Evolutionary conservation across 1,140 invertebrate species (phyloP).

Genomic region (Eumeta japonica): DNA sequence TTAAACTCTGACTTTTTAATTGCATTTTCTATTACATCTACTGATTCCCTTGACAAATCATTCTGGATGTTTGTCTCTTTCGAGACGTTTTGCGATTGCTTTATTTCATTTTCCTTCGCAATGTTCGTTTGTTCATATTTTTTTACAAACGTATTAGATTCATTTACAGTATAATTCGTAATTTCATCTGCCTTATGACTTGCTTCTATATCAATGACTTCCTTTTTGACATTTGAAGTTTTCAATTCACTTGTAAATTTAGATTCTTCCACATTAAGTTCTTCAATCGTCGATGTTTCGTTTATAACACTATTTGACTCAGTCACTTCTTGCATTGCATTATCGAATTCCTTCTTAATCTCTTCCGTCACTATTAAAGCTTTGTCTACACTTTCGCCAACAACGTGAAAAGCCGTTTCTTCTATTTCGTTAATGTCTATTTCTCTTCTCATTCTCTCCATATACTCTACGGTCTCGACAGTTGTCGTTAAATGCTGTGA

Average conservation of each 20-base stretch:
- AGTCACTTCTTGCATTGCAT: constrained; percentile 6
- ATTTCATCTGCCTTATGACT: no score
- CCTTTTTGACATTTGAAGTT: constrained; percentile 6
- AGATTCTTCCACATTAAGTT: constrained; percentile 7
- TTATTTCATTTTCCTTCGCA: no score
- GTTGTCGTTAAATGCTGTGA: background rate
- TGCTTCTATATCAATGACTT: no score
- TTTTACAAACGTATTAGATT: no score
- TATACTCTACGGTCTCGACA: constrained; percentile 17
- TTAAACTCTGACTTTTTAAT: no score
- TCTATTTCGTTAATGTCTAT: constrained; percentile 31
- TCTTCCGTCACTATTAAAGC: constrained; percentile 21
- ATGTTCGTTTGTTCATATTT: no score
- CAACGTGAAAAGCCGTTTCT: constrained; percentile 23
- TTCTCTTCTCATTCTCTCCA: constrained; percentile 21
- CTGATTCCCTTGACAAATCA: no score
- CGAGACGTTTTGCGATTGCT: no score
- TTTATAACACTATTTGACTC: constrained; percentile 3
- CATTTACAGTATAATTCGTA: no score
- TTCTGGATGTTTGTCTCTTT: no score
- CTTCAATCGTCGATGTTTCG: background rate
- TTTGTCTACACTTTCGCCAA: constrained; percentile 27
- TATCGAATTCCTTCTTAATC: constrained; percentile 26
- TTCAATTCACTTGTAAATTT: constrained; percentile 5
- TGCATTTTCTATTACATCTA: no score